Base-by-base conservation (phyloP, 2,113 vertebrate genomes). In the Zosterops lateralis region DNA sequence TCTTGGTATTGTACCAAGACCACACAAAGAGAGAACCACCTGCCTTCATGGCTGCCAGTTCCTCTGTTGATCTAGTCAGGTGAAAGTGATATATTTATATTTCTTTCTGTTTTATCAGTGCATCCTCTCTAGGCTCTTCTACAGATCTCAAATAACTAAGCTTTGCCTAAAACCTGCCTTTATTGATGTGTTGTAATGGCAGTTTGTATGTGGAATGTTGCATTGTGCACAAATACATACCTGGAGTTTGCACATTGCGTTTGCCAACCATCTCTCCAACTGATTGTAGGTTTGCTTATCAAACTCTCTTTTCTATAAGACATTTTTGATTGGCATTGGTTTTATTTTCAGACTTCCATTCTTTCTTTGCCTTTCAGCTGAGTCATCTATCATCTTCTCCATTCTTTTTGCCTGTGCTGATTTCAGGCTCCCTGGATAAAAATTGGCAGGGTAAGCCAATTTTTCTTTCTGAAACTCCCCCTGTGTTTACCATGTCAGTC, bases 361-460 rank as follows among this genome's bases (percentile, higher is more conserved):
- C 28, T 87, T 77, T 57, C 60, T 80, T 86, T 84, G 13, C 15
- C 47, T 77, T 87, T 78, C 61, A 81, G 47, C 19, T 66, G 56
- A 76, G 83, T 85, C 32, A 50, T 45, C 42, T 83, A 64, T 80
- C 32, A 84, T 5, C 8, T 77, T 93, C 38, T 60, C 14, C 3
- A 6, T 29, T 81, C 62, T 70, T 73, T 58, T 38, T 38, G 7
- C 17, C 25, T 44, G 6, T 14, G 57, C 57, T 67, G 32, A 18
- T 87, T 92, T 93, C 67, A 88, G 64, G 16, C 51, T 94, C 29
- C 25, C 53, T 84, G 70, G 70, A 58, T 79, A 53, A 88, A 93
- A 94, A 80, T 9, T 38, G 34, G 36, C 68, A 80, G 54, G 34
- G 14, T 79, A 75, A 89, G 78, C 26, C 31, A 24, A 2, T 50